phyloP scores from a whole-genome alignment of 2,888 invertebrate species.

The Norana najaformis region DNA sequence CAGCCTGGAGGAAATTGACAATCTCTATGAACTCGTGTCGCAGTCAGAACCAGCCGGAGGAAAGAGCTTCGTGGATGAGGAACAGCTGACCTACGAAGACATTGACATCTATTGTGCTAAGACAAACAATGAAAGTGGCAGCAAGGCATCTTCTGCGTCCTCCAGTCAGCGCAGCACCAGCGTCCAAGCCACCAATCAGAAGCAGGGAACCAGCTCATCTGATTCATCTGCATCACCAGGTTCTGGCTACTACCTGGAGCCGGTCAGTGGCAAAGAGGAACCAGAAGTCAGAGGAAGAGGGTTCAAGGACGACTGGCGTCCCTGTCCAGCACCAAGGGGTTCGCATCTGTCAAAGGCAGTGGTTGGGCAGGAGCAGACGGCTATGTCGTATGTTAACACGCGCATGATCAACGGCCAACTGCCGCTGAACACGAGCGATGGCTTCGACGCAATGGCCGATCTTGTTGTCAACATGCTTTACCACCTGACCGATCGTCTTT shows the following conservation, averaged over 20 bases:
- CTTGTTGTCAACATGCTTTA: constrained; percentile 23
- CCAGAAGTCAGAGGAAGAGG: background rate
- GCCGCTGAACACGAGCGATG: constrained; percentile 14
- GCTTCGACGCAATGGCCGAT: constrained; percentile 22
- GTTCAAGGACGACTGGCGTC: background rate
- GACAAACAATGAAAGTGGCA: background rate
- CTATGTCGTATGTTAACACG: constrained; percentile 26
- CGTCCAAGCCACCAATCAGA: background rate
- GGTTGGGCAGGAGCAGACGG: background rate
- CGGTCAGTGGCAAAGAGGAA: background rate
- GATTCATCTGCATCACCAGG: background rate
- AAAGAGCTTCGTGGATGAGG: background rate
- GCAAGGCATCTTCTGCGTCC: background rate
- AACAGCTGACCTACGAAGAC: constrained; percentile 17
- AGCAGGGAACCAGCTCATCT: background rate
- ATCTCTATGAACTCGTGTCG: constrained; percentile 32
- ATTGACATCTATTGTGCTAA: background rate
- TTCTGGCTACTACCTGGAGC: background rate
- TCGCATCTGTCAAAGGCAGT: background rate
- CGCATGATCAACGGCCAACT: background rate
- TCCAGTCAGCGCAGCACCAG: background rate
- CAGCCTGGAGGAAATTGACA: constrained; percentile 25
- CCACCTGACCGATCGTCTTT: constrained; percentile 29
- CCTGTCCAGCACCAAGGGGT: background rate
- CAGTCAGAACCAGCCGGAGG: background rate